phyloP scores from a whole-genome alignment of 2,113 vertebrate genomes.

The crab-eating macaque (Macaca fascicularis) region T2T-MFA8v1.1 NC_088381.1:8737501-8738000 shows the following conservation, averaged over 20 bases:
- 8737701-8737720: not conserved
- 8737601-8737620: not conserved
- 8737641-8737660: too few species aligned
- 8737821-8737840: too few species aligned
- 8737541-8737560: not conserved
- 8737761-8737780: too few species aligned
- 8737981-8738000: too few species aligned
- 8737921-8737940: accelerated
- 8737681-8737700: not conserved
- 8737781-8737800: too few species aligned
- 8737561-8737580: not conserved
- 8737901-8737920: too few species aligned
- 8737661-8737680: not conserved
- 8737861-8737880: too few species aligned
- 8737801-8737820: too few species aligned
- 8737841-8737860: too few species aligned
- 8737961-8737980: too few species aligned
- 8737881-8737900: accelerated
- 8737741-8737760: too few species aligned
- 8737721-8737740: not conserved
- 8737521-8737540: not conserved
- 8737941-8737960: too few species aligned
- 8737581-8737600: not conserved
- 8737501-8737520: not conserved
- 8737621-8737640: not conserved